Conservation (phyloP, 2,113 vertebrate species). For the Paradoxurus hermaphroditus region DNA sequence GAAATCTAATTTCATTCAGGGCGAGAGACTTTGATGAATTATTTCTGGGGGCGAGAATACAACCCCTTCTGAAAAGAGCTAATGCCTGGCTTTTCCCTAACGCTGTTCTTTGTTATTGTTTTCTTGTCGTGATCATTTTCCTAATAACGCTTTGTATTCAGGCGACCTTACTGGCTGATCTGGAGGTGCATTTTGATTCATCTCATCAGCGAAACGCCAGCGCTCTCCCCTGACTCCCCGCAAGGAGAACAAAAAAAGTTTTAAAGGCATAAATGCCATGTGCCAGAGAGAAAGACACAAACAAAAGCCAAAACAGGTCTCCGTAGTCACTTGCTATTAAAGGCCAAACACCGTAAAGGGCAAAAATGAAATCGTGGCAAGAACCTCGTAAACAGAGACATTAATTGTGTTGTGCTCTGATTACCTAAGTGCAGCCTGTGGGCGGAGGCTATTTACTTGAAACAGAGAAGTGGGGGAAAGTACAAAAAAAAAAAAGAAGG, state of each 20-base stretch:
- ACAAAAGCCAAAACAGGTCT: background rate
- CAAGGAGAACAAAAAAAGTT: constrained; percentile 61
- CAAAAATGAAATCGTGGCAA: constrained; percentile 49
- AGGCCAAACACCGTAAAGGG: background rate
- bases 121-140: constrained; percentile 71
- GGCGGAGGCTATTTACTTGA: background rate
- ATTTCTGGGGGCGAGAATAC: constrained; percentile 65
- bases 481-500: background rate
- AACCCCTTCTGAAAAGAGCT: constrained; percentile 73
- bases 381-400: background rate
- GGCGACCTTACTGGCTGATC: constrained; percentile 60
- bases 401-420: constrained; percentile 14
- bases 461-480: background rate
- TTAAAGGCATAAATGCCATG: constrained; percentile 62
- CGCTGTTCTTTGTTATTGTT: constrained; percentile 67
- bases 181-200: constrained; percentile 72
- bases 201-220: constrained; percentile 68
- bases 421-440: background rate
- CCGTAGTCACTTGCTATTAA: constrained; percentile 42
- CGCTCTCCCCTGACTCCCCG: too few relatives aligned
- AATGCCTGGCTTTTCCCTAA: constrained; percentile 71
- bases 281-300: constrained; percentile 53
- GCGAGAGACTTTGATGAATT: constrained; percentile 76
- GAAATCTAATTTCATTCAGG: constrained; percentile 79
- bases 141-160: constrained; percentile 73